Evolutionary conservation across 2,113 vertebrate genomes (phyloP).

Genomic region (Brachirus orientalis): DNA sequence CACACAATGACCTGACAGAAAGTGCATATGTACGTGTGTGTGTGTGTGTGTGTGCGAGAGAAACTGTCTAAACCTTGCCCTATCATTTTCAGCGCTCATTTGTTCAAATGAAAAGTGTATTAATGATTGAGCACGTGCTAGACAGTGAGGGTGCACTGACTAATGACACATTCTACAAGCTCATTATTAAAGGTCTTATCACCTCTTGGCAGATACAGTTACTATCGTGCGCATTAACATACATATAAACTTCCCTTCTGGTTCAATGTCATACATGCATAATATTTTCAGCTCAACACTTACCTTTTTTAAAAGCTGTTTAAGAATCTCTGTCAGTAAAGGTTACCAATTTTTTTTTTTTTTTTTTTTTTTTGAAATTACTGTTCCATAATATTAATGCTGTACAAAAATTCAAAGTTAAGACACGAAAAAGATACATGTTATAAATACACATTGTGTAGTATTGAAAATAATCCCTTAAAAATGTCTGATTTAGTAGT

Average conservation of each 20-base stretch:
- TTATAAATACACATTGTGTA: background rate
- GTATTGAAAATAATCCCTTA: too few species aligned
- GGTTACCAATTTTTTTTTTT: too few species aligned
- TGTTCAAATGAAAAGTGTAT: constrained; percentile 59
- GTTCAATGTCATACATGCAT: constrained; percentile 53
- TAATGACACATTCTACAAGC: constrained; percentile 66
- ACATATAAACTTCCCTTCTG: constrained; percentile 20
- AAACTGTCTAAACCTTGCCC: background rate
- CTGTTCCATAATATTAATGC: too few species aligned
- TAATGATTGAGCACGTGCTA: constrained; percentile 59
- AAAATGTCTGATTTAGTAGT: too few species aligned
- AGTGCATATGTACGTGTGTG: constrained; percentile 19
- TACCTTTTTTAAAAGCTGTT: constrained; percentile 38
- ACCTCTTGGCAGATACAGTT: constrained; percentile 54
- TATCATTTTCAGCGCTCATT: too few species aligned
- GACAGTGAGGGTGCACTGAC: constrained; percentile 65
- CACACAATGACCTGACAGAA: constrained; percentile 24
- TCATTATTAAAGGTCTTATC: constrained; percentile 77
- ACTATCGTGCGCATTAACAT: constrained; percentile 25
- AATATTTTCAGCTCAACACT: constrained; percentile 34
- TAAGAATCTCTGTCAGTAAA: constrained; percentile 34
- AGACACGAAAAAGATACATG: too few species aligned
- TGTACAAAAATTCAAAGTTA: background rate
- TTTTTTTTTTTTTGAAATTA: too few species aligned
- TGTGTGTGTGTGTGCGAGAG: constrained; percentile 24